A percentile compares a stretch with the other conserved stretches of the same genome.
Evolutionary conservation across 2,113 vertebrate genomes (phyloP).

Genomic region (Tichodroma muraria): DNA sequence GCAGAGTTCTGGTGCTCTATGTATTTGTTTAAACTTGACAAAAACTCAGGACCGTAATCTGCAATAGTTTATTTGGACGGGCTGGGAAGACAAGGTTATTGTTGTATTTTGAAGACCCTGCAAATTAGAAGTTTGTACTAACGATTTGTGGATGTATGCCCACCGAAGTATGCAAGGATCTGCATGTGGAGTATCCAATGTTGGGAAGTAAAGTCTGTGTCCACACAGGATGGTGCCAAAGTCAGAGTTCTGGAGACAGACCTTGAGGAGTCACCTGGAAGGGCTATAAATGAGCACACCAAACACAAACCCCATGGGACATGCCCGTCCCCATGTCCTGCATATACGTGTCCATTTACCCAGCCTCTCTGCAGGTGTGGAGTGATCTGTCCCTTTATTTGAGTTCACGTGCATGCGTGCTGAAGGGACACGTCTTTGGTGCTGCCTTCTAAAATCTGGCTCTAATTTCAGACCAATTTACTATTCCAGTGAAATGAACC

Average conservation of each 20-base stretch:
- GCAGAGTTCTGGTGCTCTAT: neutral
- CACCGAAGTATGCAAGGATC: neutral
- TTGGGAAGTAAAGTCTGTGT: neutral
- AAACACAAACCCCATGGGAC: fast-evolving
- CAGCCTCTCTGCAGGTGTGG: neutral
- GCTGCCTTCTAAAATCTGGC: conserved; percentile 49
- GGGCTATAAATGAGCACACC: neutral
- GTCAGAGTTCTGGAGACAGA: neutral
- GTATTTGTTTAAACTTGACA: conserved; percentile 31
- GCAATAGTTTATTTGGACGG: conserved; percentile 35
- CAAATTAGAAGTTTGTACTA: neutral
- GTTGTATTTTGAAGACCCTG: neutral
- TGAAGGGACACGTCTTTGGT: neutral
- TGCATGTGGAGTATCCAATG: fast-evolving
- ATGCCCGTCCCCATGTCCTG: neutral
- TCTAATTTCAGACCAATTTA: conserved; percentile 56
- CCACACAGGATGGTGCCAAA: neutral
- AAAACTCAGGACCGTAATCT: conserved; percentile 21
- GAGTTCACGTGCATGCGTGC: fast-evolving
- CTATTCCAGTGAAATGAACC: conserved; percentile 39
- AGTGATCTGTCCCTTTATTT: neutral
- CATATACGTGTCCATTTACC: neutral
- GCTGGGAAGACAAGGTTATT: neutral
- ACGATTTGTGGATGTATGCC: neutral
- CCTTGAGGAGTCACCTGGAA: neutral